Conservation (phyloP, 2,797 vertebrate genomes). For the Diplodus sargus region DNA sequence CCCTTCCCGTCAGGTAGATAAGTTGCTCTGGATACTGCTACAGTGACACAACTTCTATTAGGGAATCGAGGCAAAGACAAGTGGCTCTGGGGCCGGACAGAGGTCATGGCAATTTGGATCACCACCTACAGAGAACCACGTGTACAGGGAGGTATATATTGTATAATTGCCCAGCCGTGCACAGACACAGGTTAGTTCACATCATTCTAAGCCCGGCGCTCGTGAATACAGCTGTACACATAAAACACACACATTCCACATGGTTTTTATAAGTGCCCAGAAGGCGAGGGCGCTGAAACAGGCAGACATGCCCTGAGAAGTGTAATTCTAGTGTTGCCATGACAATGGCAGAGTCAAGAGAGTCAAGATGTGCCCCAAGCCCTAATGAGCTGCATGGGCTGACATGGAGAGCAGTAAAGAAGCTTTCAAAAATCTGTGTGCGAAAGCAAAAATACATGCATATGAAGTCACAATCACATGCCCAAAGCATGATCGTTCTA, state of each 20-base stretch:
- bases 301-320: conserved; percentile 45
- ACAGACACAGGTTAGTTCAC: not conserved
- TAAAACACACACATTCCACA: conserved; percentile 20
- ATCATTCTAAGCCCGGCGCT: not conserved
- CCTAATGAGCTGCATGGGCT: conserved; percentile 70
- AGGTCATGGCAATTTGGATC: conserved; percentile 55
- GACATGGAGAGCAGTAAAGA: conserved; percentile 58
- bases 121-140: conserved; percentile 35
- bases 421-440: conserved; percentile 36
- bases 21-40: conserved; percentile 53
- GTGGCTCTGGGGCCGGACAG: conserved; percentile 24
- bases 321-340: conserved; percentile 68
- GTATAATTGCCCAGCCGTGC: not conserved
- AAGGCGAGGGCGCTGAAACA: conserved; percentile 39
- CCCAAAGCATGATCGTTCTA: not conserved
- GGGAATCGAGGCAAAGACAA: conserved; percentile 54
- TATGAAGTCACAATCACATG: conserved; percentile 1
- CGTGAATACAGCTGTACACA: not conserved
- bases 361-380: conserved; percentile 66
- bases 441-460: conserved; percentile 19
- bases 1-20: conserved; percentile 60
- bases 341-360: conserved; percentile 61
- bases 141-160: not conserved
- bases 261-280: conserved; percentile 35
- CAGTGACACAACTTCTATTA: conserved; percentile 63